These are phyloP conservation scores for Laupala kohalensis DNA, from an alignment of 1,140 invertebrate genomes.

Conservation along the genomic window DNA sequence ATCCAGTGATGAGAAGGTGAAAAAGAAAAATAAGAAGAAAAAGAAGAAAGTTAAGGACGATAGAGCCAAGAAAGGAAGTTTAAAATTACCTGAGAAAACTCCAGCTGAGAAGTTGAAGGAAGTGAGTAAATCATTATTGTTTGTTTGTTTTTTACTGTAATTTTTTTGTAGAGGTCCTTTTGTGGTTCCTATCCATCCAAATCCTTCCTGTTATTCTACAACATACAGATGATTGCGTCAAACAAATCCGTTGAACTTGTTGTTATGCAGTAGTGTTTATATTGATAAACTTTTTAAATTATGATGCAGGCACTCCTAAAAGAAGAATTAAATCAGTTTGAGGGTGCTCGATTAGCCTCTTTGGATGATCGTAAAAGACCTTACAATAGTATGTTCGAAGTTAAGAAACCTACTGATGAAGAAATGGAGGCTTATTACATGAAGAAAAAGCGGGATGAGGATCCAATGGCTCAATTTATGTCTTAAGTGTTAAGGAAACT, in stretches of 20 bases:
- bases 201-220: too few relatives aligned
- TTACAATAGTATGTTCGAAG: constrained; percentile 81
- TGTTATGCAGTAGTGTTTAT: too few relatives aligned
- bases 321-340: constrained; percentile 46
- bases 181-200: too few relatives aligned
- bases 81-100: constrained; percentile 28
- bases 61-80: constrained; percentile 26
- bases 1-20: constrained; percentile 25
- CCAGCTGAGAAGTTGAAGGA: constrained; percentile 37
- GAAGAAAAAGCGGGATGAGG: constrained; percentile 70
- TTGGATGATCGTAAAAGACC: constrained; percentile 80
- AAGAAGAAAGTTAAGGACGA: constrained; percentile 36
- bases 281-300: too few relatives aligned
- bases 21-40: constrained; percentile 52
- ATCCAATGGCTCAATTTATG: constrained; percentile 75
- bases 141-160: too few relatives aligned
- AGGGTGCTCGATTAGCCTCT: constrained; percentile 48
- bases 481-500: too few relatives aligned
- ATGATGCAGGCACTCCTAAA: constrained; percentile 43
- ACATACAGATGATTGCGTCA: too few relatives aligned
- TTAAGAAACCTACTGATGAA: constrained; percentile 72
- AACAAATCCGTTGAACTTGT: too few relatives aligned
- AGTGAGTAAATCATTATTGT: constrained; percentile 26
- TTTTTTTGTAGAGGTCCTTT: too few relatives aligned
- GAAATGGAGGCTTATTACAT: constrained; percentile 89